Conservation (phyloP, 2,797 vertebrate genomes). For the Cirrhinus mrigala region DNA sequence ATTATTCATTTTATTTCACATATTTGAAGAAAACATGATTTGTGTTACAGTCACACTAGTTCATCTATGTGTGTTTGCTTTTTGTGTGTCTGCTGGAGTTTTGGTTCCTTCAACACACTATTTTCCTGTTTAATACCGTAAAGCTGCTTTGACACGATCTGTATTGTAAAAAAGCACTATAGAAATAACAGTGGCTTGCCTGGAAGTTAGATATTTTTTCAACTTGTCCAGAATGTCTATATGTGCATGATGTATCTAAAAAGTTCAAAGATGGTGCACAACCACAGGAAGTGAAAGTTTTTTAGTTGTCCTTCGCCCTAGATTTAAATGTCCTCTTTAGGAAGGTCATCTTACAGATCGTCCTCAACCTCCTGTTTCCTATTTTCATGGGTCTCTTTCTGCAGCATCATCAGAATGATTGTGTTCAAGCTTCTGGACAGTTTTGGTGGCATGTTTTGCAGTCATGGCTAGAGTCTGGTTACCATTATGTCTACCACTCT, state of each 20-base stretch:
- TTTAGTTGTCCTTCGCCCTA: neutral
- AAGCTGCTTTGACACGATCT: no score
- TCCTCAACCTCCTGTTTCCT: constrained; percentile 75
- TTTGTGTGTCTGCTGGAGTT: no score
- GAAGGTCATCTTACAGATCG: constrained; percentile 71
- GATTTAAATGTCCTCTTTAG: constrained; percentile 53
- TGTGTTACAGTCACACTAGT: no score
- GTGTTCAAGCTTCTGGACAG: neutral
- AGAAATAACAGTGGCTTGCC: no score
- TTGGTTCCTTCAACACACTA: no score
- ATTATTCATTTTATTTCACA: no score
- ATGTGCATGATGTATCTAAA: neutral
- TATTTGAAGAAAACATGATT: no score
- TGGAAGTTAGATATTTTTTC: neutral
- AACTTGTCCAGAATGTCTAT: neutral
- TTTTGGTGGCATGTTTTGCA: neutral
- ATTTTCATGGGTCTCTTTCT: constrained; percentile 21
- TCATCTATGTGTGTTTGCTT: no score
- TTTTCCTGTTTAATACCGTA: no score
- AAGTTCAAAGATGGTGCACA: neutral
- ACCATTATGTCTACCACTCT: constrained; percentile 26
- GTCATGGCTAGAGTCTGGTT: constrained; percentile 62
- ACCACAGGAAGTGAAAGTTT: neutral
- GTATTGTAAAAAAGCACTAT: no score
- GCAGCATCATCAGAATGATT: constrained; percentile 37